Evolutionary conservation across 2,888 invertebrate species (phyloP).

Genomic region (Drosophila recens): DNA sequence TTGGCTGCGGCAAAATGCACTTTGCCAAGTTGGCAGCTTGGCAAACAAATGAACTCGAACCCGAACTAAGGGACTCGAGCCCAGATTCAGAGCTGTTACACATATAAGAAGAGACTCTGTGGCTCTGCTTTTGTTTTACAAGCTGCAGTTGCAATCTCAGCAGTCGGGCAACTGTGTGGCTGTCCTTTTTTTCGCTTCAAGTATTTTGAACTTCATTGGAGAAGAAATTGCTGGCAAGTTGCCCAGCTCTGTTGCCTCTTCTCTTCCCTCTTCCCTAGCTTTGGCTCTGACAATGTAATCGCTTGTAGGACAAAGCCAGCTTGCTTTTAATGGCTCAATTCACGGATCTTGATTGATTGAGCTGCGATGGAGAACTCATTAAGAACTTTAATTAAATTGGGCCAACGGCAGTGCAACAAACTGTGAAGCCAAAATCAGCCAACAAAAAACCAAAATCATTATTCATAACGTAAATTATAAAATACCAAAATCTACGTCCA

Average conservation of each 20-base stretch:
- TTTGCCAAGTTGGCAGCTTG: conserved; percentile 69
- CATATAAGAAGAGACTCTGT: conserved; percentile 24
- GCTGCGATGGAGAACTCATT: conserved; percentile 76
- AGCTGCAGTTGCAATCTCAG: conserved; percentile 59
- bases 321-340: conserved; percentile 66
- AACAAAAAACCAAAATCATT: conserved; percentile 52
- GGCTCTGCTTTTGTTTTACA: conserved; percentile 47
- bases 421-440: conserved; percentile 10
- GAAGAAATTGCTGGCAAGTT: conserved; percentile 61
- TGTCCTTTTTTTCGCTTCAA: conserved; percentile 52
- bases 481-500: conserved; percentile 25
- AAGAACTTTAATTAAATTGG: conserved; percentile 80
- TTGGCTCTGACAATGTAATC: conserved; percentile 61
- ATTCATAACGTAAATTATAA: conserved; percentile 66
- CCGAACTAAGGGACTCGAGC: conserved; percentile 34
- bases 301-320: conserved; percentile 68
- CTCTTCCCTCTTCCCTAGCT: not conserved
- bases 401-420: conserved; percentile 34
- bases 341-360: conserved; percentile 71
- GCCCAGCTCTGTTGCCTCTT: conserved; percentile 38
- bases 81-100: conserved; percentile 29
- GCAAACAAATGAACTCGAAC: conserved; percentile 77
- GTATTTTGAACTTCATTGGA: conserved; percentile 67
- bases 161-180: conserved; percentile 48
- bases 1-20: conserved; percentile 73